phyloP scores from a whole-genome alignment of 2,888 invertebrate species.

The Mylabris sibirica region DNA sequence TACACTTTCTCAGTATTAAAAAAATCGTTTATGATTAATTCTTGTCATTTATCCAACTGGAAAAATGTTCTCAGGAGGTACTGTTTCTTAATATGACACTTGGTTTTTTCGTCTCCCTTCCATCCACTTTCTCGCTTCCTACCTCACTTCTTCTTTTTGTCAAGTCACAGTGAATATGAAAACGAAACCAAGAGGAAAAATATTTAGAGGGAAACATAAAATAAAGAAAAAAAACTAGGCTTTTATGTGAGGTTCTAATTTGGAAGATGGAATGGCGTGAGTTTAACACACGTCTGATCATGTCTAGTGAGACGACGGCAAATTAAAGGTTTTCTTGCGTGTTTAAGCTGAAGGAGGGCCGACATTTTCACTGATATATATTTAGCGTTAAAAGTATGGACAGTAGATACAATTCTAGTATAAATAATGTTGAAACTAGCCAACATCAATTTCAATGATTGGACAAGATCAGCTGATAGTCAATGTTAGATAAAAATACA shows the following conservation, averaged over 20 bases:
- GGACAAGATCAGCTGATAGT: conserved; percentile 23
- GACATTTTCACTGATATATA: conserved; percentile 27
- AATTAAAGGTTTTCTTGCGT: conserved; percentile 42
- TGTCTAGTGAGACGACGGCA: conserved; percentile 28
- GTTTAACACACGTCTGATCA: conserved; percentile 29
- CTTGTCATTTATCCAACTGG: neutral
- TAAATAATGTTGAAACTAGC: conserved; percentile 37
- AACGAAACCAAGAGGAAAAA: neutral
- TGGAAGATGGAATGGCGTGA: conserved; percentile 37
- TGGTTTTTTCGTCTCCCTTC: neutral
- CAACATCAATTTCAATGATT: conserved; percentile 29
- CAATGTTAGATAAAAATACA: neutral
- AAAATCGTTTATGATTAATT: neutral
- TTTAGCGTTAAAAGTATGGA: conserved; percentile 33
- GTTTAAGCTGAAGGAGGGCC: conserved; percentile 23
- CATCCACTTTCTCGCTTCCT: too few relatives aligned
- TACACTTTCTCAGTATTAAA: neutral
- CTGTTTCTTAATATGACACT: neutral
- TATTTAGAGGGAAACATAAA: neutral
- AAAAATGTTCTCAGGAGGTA: neutral
- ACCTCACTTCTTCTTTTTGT: neutral
- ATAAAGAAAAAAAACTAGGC: conserved; percentile 20
- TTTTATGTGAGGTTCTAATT: conserved; percentile 34
- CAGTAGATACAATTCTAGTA: conserved; percentile 30
- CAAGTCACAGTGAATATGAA: neutral